Base-by-base conservation (phyloP, 2,797 vertebrate species). In the Lepus oiostolus region DNA sequence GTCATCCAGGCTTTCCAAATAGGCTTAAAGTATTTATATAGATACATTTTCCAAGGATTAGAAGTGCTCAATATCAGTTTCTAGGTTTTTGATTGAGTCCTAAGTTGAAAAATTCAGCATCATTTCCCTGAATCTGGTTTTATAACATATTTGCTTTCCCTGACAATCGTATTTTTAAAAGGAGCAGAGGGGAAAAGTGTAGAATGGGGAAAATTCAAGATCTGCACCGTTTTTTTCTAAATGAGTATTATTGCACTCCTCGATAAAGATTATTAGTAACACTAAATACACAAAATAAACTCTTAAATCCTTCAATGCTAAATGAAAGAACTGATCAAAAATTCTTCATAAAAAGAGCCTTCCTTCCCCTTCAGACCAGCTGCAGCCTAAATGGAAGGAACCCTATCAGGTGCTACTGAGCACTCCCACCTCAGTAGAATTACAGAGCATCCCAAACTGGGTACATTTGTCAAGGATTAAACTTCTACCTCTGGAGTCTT, bases 241-340 rank as follows among this genome's bases (percentile, higher is more conserved):
- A 47, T 67, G 24, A 92, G n/a, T 89, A n/a, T 84, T n/a, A 96
- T 38, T 94, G 93, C 47, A 71, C 12, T 91, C 35, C 80, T 82
- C 79, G 21, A 90, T 71, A 86, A 91, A 93, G 63, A 92, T 75
- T 85, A 80, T 54, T 93, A 85, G 80, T 89, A 94, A 85, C 54
- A 90, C 75, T 93, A 96, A 93, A 67, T 22, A 85, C 2, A 89
- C 24, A 96, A 93, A 95, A 90, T 86, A 85, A 88, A 95, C 11
- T 83, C 76, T 42, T 75, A 93, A 88, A 16, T 80, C 67, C 65
- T 90, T 91, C 85, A 68, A 22, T 82, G 86, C 70, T 72, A 9
- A 79, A 90, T 94, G 60, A 95, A 35, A 89, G 50, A 96, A 86
- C 1, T 80, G 88, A 85, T 72, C 60, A 92, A 97, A 97, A 81